phyloP scores from a whole-genome alignment of 2,888 invertebrate species.

The Cosmia pyralina region DNA sequence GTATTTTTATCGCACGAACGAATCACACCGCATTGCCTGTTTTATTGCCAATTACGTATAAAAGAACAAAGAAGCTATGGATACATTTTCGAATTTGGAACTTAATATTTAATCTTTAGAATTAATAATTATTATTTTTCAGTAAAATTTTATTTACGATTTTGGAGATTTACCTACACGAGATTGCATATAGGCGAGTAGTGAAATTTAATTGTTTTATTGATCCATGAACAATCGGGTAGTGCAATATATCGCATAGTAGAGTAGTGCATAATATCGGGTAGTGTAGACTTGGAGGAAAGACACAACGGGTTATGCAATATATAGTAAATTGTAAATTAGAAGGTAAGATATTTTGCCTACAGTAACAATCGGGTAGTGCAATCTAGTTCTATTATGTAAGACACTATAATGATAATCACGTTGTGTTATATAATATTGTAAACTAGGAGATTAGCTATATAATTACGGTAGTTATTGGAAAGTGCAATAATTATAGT shows the following conservation, averaged over 20 bases:
- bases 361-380: not conserved
- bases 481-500: not conserved
- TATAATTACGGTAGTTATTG: not conserved
- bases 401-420: not conserved
- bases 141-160: not conserved
- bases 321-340: too few relatives aligned
- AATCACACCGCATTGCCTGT: not conserved
- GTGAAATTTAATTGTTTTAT: not conserved
- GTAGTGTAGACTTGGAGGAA: too few relatives aligned
- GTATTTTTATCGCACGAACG: not conserved
- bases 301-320: too few relatives aligned
- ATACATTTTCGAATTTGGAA: not conserved
- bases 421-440: not conserved
- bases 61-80: not conserved
- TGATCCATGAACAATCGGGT: too few relatives aligned
- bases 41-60: constrained; percentile 3
- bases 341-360: not conserved
- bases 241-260: too few relatives aligned
- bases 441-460: not conserved
- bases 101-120: not conserved
- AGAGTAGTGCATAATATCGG: too few relatives aligned
- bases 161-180: not conserved
- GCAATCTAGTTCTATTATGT: not conserved
- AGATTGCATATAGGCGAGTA: too few relatives aligned
- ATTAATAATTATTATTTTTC: not conserved